Evolutionary conservation across 1,140 invertebrate genomes (phyloP), one percentile per base, ranked within the genome.

Genomic region (Heliconius eleuchia): DNA sequence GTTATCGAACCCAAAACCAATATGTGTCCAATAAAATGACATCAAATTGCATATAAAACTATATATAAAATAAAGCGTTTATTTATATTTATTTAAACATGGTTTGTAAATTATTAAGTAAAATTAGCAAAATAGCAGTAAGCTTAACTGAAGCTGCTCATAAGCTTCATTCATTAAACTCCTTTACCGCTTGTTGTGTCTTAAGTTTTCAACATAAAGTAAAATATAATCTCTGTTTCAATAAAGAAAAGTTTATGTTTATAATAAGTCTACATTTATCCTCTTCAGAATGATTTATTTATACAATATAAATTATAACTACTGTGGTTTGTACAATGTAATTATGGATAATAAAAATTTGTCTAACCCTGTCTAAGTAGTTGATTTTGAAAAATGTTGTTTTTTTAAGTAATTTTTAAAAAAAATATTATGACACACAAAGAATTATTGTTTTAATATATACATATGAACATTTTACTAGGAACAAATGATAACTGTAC

Each of bases 61-160:
- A 52, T 19, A 52, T 52, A 52, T 46, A 19, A 19, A 19, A 52
- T 19, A 52, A 52, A 3, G 6, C 18, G 42, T 46, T 16, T 13
- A 46, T 46, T 46, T 46, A 16, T 52, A 52, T 19, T 52, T 8
- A 6, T 52, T 7, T 7, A 52, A 19, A 52, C 50, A 46, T 46
- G 18, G 50, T 19, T 52, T 66, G 11, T 30, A 27, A 66, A 66
- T 30, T 30, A 66, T 27, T 66, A 66, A 66, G 60, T 66, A 66
- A 66, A 66, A 66, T 66, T 66, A 66, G 60, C 60, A 13, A 66
- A 66, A 66, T 27, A 27, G 60, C 23, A 66, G 60, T 27, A 66
- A 66, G 60, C 60, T 66, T 30, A 66, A 66, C 60, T 66, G 60
- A 60, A 66, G 60, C 60, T 66, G 60, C 60, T 66, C 60, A 66